These are phyloP conservation scores for Philotrypesis tridentata DNA, from an alignment of 1,140 invertebrate species.

Conservation along the genomic window DNA sequence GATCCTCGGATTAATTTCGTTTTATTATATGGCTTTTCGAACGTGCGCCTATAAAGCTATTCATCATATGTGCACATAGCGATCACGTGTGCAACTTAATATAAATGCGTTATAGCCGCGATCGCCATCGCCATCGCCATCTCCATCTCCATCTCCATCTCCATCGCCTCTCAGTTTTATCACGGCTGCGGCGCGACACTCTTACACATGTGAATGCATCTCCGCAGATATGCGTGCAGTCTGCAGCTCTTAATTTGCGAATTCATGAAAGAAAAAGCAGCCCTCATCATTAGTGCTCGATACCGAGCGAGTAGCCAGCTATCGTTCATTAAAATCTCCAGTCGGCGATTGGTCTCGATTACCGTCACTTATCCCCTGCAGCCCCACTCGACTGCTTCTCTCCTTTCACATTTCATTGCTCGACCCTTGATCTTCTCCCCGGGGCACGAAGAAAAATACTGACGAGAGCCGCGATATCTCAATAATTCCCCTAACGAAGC, in stretches of 20 bases:
- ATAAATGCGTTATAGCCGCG: no score
- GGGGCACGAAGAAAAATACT: not conserved
- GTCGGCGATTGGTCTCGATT: slow-evolving; percentile 41
- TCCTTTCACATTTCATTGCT: slow-evolving; percentile 32
- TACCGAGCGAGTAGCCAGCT: not conserved
- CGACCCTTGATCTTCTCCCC: not conserved
- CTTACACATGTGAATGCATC: no score
- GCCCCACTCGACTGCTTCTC: not conserved
- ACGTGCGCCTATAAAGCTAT: not conserved
- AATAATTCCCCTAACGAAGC: slow-evolving; percentile 31
- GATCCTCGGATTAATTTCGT: slow-evolving; percentile 6
- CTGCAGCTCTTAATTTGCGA: no score
- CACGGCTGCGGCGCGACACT: no score
- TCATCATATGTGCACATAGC: not conserved
- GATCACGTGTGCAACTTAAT: not conserved
- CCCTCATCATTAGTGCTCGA: no score
- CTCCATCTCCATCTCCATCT: no score
- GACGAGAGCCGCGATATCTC: not conserved
- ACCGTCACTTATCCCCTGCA: slow-evolving; percentile 8
- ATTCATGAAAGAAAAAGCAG: no score
- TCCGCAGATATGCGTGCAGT: no score
- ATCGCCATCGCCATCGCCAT: no score
- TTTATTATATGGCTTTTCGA: slow-evolving; percentile 26
- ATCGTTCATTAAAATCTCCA: slow-evolving; percentile 41
- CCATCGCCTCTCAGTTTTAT: no score